Base-by-base conservation (phyloP, 23 tunicate species). In the Styela plicata region DNA sequence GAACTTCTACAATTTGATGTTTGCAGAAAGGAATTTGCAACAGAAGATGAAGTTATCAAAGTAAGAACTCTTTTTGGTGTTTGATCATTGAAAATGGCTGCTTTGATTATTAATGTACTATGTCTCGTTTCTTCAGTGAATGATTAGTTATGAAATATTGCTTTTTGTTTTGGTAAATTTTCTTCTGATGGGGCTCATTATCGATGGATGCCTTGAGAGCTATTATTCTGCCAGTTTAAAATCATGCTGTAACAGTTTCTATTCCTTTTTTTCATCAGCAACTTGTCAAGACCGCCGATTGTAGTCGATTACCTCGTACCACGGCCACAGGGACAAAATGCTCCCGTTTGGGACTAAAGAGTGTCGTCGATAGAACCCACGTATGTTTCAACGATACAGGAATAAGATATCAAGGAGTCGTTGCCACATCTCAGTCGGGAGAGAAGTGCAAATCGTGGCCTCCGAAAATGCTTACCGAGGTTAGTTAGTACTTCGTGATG, bases 1-100 rank as follows among this genome's bases (percentile, higher is more conserved):
- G 93, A 93, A 64, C 71, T 88, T 28, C 89, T 93, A 77, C 87
- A 93, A 61, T 85, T 88, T 64, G 92, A 88, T 36, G 85, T 93
- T 21, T 93, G 98, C 69, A 52, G 83, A 31, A 62, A 81, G 20
- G 98, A 82, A 34, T 80, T 76, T 57, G 25, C 24, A 1, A 44
- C 81, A 33, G 63, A 36, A 0, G 52, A 76, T 1, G 81, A 76
- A 76, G 66, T 76, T 67, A 29, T 67, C 17, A 67, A 67, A 24
- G 71, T 26, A 66, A 3, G 16, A 66, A 25, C 16, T 17, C 16
- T 25, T 66, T n/a, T n/a, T n/a, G n/a, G n/a, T n/a, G n/a, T n/a
- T n/a, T n/a, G n/a, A n/a, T n/a, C n/a, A n/a, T n/a, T n/a, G n/a
- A n/a, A n/a, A n/a, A n/a, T n/a, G n/a, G n/a, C n/a, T n/a, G n/a